These are phyloP conservation scores for Heloderma charlesbogerti DNA, from an alignment of 2,113 vertebrate genomes.

Conservation along the genomic window DNA sequence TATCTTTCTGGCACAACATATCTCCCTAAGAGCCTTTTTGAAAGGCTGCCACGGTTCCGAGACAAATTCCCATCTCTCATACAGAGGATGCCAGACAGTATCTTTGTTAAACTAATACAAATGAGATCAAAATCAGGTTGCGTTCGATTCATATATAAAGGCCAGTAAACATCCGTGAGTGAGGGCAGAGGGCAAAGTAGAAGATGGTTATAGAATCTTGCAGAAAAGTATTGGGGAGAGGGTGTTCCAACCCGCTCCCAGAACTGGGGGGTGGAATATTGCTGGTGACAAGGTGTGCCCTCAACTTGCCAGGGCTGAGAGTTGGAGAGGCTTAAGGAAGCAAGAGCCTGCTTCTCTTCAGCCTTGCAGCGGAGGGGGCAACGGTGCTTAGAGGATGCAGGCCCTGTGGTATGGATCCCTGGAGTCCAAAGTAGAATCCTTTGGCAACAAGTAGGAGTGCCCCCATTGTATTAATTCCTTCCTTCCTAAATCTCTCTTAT, in stretches of 20 bases:
- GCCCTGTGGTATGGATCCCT: neutral
- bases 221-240: neutral
- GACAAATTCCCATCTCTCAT: neutral
- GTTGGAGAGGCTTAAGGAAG: neutral
- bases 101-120: neutral
- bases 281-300: neutral
- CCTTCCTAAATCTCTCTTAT: neutral
- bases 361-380: neutral
- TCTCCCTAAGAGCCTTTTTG: neutral
- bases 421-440: neutral
- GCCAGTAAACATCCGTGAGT: neutral
- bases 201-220: neutral
- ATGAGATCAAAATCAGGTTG: neutral
- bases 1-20: neutral
- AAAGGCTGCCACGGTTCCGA: neutral
- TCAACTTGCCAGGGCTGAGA: neutral
- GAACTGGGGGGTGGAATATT: neutral
- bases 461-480: neutral
- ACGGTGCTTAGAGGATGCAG: neutral
- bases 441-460: neutral
- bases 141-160: neutral
- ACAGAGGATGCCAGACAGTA: neutral
- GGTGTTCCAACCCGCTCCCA: no score
- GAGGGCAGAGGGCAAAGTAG: neutral
- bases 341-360: neutral